Base-by-base conservation (phyloP, 2,113 vertebrate genomes). In the Tragelaphus scriptus region DNA sequence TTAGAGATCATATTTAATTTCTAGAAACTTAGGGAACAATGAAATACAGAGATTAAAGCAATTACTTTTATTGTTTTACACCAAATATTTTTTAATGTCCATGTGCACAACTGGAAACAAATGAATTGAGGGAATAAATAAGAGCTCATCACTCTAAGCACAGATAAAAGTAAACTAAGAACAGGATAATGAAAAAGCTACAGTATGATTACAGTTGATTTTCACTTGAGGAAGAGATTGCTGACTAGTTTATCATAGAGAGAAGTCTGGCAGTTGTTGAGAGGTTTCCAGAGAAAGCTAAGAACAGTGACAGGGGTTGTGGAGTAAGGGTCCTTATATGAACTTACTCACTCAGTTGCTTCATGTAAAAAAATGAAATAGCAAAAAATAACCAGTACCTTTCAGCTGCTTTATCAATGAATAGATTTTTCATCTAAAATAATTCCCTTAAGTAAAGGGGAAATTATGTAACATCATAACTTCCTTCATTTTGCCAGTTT, bases 341-440 rank as follows among this genome's bases (percentile, higher is more conserved):
- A 96, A 55, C 10, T 87, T 47, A 63, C 5, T 26, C 1, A 0
- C 28, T 44, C 40, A n/a, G 63, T 28, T 51, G 5, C 3, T 40
- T 91, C n/a, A 30, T 49, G 17, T 51, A 7, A 49, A 40, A 95
- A 56, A 84, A 63, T 19, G 6, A 90, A 85, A 44, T 30, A 79
- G 36, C 49, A 53, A 96, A 81, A 92, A 84, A 30, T 40, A 94
- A 65, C 10, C 7, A 55, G 7, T 56, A 12, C 11, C 23, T 94
- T 91, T 84, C 19, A 71, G 87, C 14, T 65, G 47, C 30, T n/a
- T 94, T 36, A 14, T 79, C 49, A 55, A 79, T 61, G 68, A 53
- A 63, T 85, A 93, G 51, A 91, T 65, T 51, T 49, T 94, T 97
- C 58, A 88, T 11, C 59, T 84, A 85, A 93, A 94, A 58, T 94